phyloP scores from a whole-genome alignment of 2,113 vertebrate genomes.

The Amphiprion percula region DNA sequence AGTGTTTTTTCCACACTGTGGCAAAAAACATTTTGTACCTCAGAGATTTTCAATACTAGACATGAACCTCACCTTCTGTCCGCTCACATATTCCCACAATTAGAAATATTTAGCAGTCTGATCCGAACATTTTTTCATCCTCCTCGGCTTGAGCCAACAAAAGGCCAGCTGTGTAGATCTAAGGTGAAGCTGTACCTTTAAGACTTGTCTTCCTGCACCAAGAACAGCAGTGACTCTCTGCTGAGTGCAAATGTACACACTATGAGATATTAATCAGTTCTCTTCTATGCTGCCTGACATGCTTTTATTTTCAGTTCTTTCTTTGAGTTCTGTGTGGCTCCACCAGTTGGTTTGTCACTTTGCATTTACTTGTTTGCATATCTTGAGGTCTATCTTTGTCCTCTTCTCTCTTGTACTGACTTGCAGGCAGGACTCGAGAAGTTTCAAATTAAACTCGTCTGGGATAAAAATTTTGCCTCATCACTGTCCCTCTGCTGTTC shows the following conservation, averaged over 20 bases:
- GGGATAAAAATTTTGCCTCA: too few relatives aligned
- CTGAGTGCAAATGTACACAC: background rate
- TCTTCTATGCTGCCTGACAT: background rate
- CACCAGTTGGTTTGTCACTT: too few relatives aligned
- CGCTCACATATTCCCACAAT: background rate
- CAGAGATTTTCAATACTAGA: background rate
- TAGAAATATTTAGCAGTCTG: background rate
- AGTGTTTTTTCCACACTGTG: background rate
- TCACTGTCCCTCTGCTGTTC: too few relatives aligned
- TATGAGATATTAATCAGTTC: background rate
- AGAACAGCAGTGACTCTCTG: conserved; percentile 5
- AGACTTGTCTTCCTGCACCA: conserved; percentile 15
- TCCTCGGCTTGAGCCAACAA: background rate
- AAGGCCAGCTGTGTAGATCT: background rate
- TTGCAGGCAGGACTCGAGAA: too few relatives aligned
- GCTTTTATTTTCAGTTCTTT: background rate
- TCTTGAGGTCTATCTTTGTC: too few relatives aligned
- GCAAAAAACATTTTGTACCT: background rate
- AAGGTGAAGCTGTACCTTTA: conserved; percentile 24
- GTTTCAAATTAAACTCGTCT: too few relatives aligned
- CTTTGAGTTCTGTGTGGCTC: background rate
- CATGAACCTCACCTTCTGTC: background rate
- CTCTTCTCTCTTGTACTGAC: too few relatives aligned
- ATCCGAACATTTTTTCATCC: background rate
- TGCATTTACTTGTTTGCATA: too few relatives aligned